Evolutionary conservation across 2,113 vertebrate species (phyloP).

Genomic region (Chauna torquata): DNA sequence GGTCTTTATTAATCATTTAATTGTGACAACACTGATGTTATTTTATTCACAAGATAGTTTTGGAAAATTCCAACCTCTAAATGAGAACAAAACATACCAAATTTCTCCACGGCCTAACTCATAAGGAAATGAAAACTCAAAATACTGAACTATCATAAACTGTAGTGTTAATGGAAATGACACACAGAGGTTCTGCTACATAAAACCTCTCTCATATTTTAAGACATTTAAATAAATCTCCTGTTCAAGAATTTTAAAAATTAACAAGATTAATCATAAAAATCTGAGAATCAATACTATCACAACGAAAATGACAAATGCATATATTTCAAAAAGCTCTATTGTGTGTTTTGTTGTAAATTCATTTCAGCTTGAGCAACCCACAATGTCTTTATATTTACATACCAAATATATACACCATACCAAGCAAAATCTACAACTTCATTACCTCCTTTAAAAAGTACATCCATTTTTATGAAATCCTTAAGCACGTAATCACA

Average conservation of each 20-base stretch:
- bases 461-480: neutral
- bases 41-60: neutral
- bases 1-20: neutral
- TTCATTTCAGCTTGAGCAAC: neutral
- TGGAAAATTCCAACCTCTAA: neutral
- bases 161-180: neutral
- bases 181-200: neutral
- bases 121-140: neutral
- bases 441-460: neutral
- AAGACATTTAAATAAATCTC: neutral
- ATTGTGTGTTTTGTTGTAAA: rapidly evolving
- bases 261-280: neutral
- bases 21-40: neutral
- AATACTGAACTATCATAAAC: neutral
- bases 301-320: neutral
- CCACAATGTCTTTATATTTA: neutral
- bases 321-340: neutral
- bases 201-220: neutral
- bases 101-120: neutral
- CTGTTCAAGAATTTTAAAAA: neutral
- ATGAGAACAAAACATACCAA: neutral
- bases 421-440: neutral
- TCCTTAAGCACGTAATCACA: neutral
- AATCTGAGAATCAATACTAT: neutral
- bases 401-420: neutral